Evolutionary conservation across 2,113 vertebrate genomes (phyloP).

Genomic region (Furnarius figulus): DNA sequence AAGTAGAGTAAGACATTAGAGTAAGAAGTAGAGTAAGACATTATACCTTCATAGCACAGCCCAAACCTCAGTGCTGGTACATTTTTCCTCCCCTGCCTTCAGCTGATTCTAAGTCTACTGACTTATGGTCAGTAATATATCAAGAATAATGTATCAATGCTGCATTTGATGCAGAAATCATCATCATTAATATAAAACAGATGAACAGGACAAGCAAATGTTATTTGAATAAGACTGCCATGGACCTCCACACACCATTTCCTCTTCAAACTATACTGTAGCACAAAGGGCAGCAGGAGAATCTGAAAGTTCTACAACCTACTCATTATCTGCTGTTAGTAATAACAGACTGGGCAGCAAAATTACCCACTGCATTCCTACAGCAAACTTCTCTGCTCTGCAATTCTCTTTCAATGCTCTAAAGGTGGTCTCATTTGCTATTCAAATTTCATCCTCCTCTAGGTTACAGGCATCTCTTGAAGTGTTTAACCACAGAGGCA

Average conservation of each 20-base stretch:
- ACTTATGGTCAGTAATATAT: neutral
- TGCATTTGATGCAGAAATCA: neutral
- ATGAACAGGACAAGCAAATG: neutral
- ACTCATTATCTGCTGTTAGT: neutral
- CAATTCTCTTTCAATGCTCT: neutral
- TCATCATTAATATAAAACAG: neutral
- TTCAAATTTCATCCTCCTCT: neutral
- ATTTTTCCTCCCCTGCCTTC: neutral
- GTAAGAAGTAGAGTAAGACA: neutral
- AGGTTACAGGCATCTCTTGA: neutral
- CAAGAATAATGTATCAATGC: neutral
- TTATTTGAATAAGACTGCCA: neutral
- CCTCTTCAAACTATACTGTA: neutral
- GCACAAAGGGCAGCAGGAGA: neutral
- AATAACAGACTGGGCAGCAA: neutral
- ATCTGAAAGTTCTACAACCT: neutral
- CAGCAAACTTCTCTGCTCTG: neutral
- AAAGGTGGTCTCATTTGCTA: conserved; percentile 44
- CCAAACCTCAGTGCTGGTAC: neutral
- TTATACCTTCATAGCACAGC: neutral
- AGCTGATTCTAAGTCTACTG: neutral
- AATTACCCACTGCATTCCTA: neutral
- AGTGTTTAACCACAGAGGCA: conserved; percentile 16
- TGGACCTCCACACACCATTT: neutral
- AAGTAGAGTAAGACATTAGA: neutral